Evolutionary conservation across 2,797 vertebrate genomes (phyloP).

Genomic region (Pogoniulus pusillus): DNA sequence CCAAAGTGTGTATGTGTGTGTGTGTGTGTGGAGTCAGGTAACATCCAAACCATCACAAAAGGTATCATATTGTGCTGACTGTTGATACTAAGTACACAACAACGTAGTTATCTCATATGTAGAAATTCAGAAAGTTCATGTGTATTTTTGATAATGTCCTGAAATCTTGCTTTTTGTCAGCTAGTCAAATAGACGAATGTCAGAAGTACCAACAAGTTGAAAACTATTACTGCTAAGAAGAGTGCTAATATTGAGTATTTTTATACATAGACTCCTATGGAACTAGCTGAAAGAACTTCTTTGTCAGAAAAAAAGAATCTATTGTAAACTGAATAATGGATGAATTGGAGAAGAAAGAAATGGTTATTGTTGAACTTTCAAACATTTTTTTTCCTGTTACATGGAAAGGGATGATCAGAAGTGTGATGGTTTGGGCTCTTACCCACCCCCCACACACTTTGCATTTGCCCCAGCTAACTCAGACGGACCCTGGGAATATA

Average conservation of each 20-base stretch:
- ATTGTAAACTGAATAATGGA: not conserved
- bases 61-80: not conserved
- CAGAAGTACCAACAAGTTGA: not conserved
- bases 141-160: not conserved
- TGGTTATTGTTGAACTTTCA: not conserved
- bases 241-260: not conserved
- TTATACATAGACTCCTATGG: not conserved
- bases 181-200: not conserved
- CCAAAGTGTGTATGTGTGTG: no score
- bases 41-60: no score
- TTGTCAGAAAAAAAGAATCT: not conserved
- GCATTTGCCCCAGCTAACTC: no score
- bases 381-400: not conserved
- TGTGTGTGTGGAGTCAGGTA: no score
- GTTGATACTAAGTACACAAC: not conserved
- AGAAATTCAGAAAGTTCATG: not conserved
- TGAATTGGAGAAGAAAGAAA: not conserved
- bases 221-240: not conserved
- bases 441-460: no score
- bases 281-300: not conserved
- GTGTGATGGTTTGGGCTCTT: no score
- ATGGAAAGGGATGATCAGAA: not conserved
- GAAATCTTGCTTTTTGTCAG: not conserved
- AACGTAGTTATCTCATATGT: fast-evolving
- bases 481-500: no score